A percentile compares a stretch with the other conserved stretches of the same genome.
Conservation (phyloP, 2,113 vertebrate species). For the Sander lucioperca region DNA sequence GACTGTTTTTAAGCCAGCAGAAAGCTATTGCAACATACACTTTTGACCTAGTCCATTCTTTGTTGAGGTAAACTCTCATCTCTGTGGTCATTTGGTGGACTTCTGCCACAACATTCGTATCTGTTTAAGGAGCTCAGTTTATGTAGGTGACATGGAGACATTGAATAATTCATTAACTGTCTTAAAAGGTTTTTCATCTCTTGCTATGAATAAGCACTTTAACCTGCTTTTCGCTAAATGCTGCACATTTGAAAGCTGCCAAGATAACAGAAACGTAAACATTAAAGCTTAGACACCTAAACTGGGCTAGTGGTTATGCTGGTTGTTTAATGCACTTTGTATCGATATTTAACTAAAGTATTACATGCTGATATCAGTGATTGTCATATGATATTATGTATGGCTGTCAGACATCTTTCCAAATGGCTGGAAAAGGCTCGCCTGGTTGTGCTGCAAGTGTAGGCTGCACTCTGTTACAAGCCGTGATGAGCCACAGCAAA, state of each 20-base stretch:
- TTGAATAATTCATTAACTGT: background rate
- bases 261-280: conserved; percentile 53
- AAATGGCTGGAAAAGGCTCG: conserved; percentile 64
- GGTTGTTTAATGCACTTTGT: conserved; percentile 13
- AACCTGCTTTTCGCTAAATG: conserved; percentile 20
- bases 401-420: conserved; percentile 30
- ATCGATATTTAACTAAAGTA: background rate
- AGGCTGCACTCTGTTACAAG: conserved; percentile 69
- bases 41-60: background rate
- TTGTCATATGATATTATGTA: conserved; percentile 11
- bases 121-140: background rate
- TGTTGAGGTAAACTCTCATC: background rate
- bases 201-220: background rate
- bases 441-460: conserved; percentile 60
- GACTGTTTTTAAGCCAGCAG: conserved; percentile 25
- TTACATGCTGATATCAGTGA: background rate
- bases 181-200: background rate
- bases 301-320: background rate
- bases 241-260: conserved; percentile 9
- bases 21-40: conserved; percentile 3
- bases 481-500: conserved; percentile 72
- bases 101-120: background rate
- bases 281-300: conserved; percentile 35
- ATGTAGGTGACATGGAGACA: background rate
- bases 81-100: background rate